These are phyloP conservation scores for Temnothorax curvispinosus DNA, from an alignment of 1,140 invertebrate species.

Conservation along the genomic window DNA sequence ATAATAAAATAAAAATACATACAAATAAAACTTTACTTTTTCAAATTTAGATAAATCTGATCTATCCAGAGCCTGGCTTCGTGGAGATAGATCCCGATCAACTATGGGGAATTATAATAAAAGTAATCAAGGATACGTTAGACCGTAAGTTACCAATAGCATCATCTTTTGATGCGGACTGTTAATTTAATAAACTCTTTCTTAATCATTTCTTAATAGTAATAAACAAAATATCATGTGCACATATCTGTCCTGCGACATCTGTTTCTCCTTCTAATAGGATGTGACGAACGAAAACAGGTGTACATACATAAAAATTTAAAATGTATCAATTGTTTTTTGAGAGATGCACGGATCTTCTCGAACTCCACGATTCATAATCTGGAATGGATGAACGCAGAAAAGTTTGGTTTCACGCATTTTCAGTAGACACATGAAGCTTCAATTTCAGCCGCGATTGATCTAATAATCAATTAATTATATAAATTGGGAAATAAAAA, in stretches of 20 bases:
- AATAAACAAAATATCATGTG: neutral
- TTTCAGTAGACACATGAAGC: slow-evolving; percentile 24
- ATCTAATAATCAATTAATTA: neutral
- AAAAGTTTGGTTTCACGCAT: slow-evolving; percentile 52
- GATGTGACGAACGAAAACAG: neutral
- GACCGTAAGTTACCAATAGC: slow-evolving; percentile 85
- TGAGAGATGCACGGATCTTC: neutral
- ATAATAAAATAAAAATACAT: slow-evolving; percentile 37
- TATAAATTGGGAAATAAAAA: neutral
- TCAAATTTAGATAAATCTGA: slow-evolving; percentile 89
- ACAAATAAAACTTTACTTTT: slow-evolving; percentile 37
- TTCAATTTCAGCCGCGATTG: slow-evolving; percentile 7
- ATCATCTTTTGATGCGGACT: slow-evolving; percentile 58
- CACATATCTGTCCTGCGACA: neutral
- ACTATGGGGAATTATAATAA: slow-evolving; percentile 91
- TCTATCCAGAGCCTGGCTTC: slow-evolving; percentile 91
- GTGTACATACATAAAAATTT: neutral
- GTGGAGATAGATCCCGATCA: slow-evolving; percentile 96
- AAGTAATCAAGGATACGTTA: slow-evolving; percentile 89
- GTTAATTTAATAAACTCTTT: neutral
- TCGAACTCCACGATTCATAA: neutral
- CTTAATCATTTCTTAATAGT: slow-evolving; percentile 10
- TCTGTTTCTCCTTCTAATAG: neutral
- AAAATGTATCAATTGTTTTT: neutral
- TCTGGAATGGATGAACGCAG: slow-evolving; percentile 43